phyloP scores from a whole-genome alignment of 2,797 vertebrate species.

The Coendou prehensilis region DNA sequence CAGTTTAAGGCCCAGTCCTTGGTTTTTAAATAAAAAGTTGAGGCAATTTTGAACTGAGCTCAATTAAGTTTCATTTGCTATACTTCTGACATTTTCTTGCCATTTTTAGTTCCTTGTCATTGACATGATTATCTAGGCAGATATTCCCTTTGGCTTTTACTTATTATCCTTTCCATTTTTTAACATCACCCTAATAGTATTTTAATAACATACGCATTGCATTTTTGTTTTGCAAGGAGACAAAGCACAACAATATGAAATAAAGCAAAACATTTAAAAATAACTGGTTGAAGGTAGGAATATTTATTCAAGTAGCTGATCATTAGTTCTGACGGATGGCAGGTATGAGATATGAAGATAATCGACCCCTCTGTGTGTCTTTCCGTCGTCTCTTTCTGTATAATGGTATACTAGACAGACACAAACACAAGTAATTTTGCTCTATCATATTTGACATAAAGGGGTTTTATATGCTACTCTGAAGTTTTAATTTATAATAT shows the following conservation, averaged over 20 bases:
- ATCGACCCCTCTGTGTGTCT: no score
- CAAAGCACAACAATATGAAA: slow-evolving; percentile 3
- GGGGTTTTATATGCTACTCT: neutral
- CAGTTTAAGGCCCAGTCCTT: neutral
- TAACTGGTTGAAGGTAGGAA: neutral
- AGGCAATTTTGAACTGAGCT: neutral
- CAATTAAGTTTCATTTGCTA: neutral
- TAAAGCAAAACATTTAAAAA: neutral
- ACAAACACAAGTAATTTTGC: neutral
- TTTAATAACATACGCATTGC: neutral
- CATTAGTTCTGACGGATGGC: neutral
- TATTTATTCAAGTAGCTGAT: neutral
- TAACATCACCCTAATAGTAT: slow-evolving; percentile 1
- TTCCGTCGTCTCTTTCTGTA: no score
- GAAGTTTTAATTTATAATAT: neutral
- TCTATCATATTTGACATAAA: neutral
- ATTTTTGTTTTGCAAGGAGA: neutral
- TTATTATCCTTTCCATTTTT: slow-evolving; percentile 34
- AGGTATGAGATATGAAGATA: neutral
- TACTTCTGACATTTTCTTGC: neutral
- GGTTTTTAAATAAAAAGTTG: slow-evolving; percentile 1
- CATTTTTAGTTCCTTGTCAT: slow-evolving; percentile 36
- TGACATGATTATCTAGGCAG: neutral
- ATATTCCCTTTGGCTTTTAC: slow-evolving; percentile 20
- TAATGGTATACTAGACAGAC: neutral